Percentiles rank a stretch among this genome's conserved stretches.
These are phyloP conservation scores for Polydrusus pterygomalis DNA, from an alignment of 2,888 invertebrate species.

Conservation along the genomic window DNA sequence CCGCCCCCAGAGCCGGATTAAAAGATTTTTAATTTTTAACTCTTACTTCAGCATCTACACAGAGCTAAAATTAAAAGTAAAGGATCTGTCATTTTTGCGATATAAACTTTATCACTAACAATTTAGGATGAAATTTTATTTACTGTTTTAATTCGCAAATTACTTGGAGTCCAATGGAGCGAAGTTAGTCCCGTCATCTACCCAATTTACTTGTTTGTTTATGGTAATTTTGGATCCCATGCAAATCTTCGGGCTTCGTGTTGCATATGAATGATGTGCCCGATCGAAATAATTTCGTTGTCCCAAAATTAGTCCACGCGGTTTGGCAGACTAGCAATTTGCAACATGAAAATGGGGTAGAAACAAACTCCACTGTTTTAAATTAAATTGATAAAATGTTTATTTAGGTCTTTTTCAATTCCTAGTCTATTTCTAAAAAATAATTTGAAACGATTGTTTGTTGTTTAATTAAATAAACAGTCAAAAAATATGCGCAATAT, in stretches of 20 bases:
- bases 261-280: constrained; percentile 30
- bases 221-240: constrained; percentile 29
- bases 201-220: constrained; percentile 30
- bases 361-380: constrained; percentile 16
- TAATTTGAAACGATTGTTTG: too few relatives aligned
- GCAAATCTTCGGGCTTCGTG: constrained; percentile 22
- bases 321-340: constrained; percentile 28
- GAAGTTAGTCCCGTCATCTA: constrained; percentile 27
- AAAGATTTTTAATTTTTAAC: too few relatives aligned
- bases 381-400: constrained; percentile 15
- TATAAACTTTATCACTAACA: too few relatives aligned
- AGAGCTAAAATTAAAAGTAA: too few relatives aligned
- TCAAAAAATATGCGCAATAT: too few relatives aligned
- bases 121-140: not conserved
- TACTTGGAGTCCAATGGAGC: constrained; percentile 26
- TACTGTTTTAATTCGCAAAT: constrained; percentile 20
- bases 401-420: not conserved
- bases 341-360: constrained; percentile 27
- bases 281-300: constrained; percentile 31
- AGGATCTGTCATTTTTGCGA: too few relatives aligned
- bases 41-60: too few relatives aligned
- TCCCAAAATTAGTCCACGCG: constrained; percentile 28
- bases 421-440: too few relatives aligned
- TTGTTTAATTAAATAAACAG: too few relatives aligned
- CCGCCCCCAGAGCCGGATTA: too few relatives aligned